phyloP scores from a whole-genome alignment of 1,140 invertebrate species.

The Aphelinus atriplicis region DNA sequence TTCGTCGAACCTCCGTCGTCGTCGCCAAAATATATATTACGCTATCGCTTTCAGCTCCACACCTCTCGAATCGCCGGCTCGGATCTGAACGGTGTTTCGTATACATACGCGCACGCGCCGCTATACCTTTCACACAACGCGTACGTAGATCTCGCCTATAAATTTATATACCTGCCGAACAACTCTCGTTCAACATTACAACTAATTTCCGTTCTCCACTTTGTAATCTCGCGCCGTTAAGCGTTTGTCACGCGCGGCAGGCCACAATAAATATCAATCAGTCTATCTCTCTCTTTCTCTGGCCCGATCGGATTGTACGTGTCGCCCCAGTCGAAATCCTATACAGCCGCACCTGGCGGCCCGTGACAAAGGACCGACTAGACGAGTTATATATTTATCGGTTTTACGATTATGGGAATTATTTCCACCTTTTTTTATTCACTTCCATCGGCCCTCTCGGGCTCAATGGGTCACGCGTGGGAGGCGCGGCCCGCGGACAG shows the following conservation, averaged over 20 bases:
- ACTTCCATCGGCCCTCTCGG: neutral
- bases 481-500: neutral
- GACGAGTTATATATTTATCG: constrained; percentile 35
- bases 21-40: too few relatives aligned
- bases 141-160: too few relatives aligned
- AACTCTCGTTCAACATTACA: neutral
- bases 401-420: constrained; percentile 31
- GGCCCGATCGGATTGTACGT: too few relatives aligned
- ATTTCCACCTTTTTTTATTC: neutral
- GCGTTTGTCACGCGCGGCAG: neutral
- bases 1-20: too few relatives aligned
- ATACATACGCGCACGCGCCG: too few relatives aligned
- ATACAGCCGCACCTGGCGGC: neutral
- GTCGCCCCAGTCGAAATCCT: too few relatives aligned
- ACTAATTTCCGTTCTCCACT: neutral
- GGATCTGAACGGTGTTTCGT: too few relatives aligned
- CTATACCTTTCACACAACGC: too few relatives aligned
- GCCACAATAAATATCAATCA: constrained; percentile 19
- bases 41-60: too few relatives aligned
- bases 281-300: neutral
- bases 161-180: too few relatives aligned
- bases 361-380: constrained; percentile 9
- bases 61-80: too few relatives aligned
- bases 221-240: neutral
- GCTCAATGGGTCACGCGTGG: neutral